These are phyloP conservation scores for Hyposoter dolosus DNA, from an alignment of 2,888 invertebrate genomes.

Conservation along the genomic window DNA sequence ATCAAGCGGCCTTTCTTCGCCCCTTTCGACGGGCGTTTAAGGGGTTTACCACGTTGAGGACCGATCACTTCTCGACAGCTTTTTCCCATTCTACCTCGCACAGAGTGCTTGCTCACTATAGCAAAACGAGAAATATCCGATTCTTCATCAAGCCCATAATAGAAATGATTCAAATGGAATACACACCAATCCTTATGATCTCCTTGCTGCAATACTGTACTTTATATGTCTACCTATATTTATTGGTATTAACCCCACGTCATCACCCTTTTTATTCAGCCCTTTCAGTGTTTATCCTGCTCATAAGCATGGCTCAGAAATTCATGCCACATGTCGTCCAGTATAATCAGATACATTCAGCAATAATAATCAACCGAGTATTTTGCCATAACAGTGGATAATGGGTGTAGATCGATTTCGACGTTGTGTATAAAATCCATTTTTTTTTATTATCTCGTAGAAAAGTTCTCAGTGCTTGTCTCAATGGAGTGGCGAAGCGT, in stretches of 20 bases:
- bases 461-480: background rate
- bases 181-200: constrained; percentile 52
- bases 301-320: constrained; percentile 19
- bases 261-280: constrained; percentile 52
- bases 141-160: constrained; percentile 53
- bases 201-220: constrained; percentile 33
- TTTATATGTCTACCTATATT: constrained; percentile 38
- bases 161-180: constrained; percentile 56
- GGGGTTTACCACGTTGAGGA: constrained; percentile 62
- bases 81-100: constrained; percentile 42
- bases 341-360: constrained; percentile 19
- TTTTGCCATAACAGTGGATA: background rate
- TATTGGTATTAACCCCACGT: constrained; percentile 45
- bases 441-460: background rate
- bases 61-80: constrained; percentile 62
- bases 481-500: background rate
- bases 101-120: background rate
- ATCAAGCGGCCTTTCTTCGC: constrained; percentile 83
- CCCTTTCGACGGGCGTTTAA: constrained; percentile 67
- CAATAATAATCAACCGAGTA: background rate
- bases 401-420: background rate
- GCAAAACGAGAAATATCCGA: constrained; percentile 39
- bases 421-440: background rate
- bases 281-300: constrained; percentile 28
- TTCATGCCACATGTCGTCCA: constrained; percentile 13